Conservation (phyloP, 2,797 vertebrate species). For the Dipus sagitta region DNA sequence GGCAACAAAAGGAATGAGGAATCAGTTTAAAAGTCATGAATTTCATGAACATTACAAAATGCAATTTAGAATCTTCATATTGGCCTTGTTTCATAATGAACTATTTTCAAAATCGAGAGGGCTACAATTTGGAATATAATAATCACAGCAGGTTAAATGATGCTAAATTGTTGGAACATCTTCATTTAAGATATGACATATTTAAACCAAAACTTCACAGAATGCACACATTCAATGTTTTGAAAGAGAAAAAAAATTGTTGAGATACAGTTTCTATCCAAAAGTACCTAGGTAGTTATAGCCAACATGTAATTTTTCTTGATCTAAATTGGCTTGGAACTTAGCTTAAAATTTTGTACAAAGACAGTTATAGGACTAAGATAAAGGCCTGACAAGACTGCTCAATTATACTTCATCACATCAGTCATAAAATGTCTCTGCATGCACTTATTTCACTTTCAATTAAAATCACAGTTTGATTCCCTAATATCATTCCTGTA, state of each 20-base stretch:
- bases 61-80: not conserved
- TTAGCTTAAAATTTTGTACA: slow-evolving; percentile 23
- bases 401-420: slow-evolving; percentile 11
- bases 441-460: slow-evolving; percentile 43
- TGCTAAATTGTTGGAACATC: not conserved
- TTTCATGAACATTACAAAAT: not conserved
- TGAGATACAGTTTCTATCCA: slow-evolving; percentile 31
- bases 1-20: slow-evolving; percentile 13
- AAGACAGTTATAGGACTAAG: slow-evolving; percentile 9
- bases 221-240: not conserved
- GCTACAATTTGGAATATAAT: slow-evolving; percentile 1
- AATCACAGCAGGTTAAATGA: slow-evolving; percentile 30
- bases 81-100: not conserved
- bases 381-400: slow-evolving; percentile 55
- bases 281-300: slow-evolving; percentile 58
- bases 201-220: slow-evolving; percentile 38
- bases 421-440: not conserved
- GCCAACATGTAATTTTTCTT: slow-evolving; percentile 44
- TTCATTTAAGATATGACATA: slow-evolving; percentile 34
- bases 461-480: slow-evolving; percentile 72
- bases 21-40: not conserved
- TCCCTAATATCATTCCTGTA: slow-evolving; percentile 60
- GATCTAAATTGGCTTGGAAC: slow-evolving; percentile 47
- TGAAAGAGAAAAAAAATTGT: not conserved
- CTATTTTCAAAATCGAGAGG: slow-evolving; percentile 10